phyloP scores from a whole-genome alignment of 2,888 invertebrate genomes.

The Andrena fulva region DNA sequence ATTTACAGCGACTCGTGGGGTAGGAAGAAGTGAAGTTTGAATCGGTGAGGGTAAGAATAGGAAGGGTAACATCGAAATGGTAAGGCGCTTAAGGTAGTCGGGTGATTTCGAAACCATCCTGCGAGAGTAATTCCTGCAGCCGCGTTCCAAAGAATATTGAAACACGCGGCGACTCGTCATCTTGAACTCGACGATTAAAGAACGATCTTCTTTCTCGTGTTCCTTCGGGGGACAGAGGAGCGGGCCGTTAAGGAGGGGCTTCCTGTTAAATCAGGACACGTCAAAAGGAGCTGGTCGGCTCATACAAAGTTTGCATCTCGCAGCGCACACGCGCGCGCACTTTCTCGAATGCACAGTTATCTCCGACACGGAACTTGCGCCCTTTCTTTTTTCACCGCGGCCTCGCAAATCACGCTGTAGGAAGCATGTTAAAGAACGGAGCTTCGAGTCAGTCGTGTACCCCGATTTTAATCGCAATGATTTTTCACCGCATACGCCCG shows the following conservation, averaged over 20 bases:
- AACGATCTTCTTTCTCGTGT: neutral
- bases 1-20: neutral
- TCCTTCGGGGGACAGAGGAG: too few relatives aligned
- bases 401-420: constrained; percentile 46
- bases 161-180: neutral
- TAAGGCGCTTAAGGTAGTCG: too few relatives aligned
- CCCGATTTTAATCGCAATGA: constrained; percentile 44
- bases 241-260: neutral
- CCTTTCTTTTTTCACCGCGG: constrained; percentile 15
- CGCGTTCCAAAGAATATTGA: neutral
- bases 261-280: neutral
- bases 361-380: constrained; percentile 26
- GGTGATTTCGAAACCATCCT: too few relatives aligned
- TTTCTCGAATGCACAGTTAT: constrained; percentile 49
- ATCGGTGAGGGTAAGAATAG: too few relatives aligned
- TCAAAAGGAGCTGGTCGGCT: constrained; percentile 2
- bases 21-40: too few relatives aligned
- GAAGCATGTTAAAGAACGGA: constrained; percentile 28
- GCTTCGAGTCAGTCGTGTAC: constrained; percentile 10
- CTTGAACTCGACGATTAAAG: neutral
- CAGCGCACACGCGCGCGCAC: neutral
- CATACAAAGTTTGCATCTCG: constrained; percentile 17
- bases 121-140: neutral
- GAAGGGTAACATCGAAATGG: too few relatives aligned
- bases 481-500: constrained; percentile 29